Percentiles rank a stretch among this genome's conserved stretches.
Conservation (phyloP, 2,888 invertebrate species). For the Zygogramma bicolorata region DNA sequence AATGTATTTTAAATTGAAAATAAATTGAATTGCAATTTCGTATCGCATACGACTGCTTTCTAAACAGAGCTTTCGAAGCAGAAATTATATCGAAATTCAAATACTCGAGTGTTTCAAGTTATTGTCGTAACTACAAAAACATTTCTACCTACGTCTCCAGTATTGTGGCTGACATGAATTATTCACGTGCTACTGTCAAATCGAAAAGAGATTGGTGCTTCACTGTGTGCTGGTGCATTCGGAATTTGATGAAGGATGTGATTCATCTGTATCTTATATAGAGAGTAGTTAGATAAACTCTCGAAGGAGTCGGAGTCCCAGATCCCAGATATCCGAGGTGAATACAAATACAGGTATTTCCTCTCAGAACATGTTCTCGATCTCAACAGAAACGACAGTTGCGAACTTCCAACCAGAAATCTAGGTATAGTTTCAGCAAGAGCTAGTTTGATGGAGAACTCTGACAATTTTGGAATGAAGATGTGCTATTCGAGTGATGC, state of each 20-base stretch:
- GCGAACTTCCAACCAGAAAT: no score
- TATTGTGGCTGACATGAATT: constrained; percentile 38
- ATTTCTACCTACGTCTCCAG: constrained; percentile 24
- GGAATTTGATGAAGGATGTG: constrained; percentile 8
- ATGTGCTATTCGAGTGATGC: no score
- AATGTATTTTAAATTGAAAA: neutral
- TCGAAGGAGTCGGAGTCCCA: neutral
- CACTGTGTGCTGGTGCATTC: constrained; percentile 17
- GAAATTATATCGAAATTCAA: no score
- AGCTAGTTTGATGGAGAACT: no score
- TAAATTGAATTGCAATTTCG: neutral
- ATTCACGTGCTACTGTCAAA: constrained; percentile 27
- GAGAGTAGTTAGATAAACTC: neutral
- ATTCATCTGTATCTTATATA: neutral
- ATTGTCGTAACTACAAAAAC: constrained; percentile 24
- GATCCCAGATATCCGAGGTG: neutral
- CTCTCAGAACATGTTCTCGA: no score
- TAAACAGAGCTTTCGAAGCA: no score
- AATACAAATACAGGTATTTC: neutral
- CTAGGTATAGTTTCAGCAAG: no score
- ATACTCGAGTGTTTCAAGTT: constrained; percentile 31
- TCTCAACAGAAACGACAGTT: no score
- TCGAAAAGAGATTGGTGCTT: constrained; percentile 33
- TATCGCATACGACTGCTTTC: neutral
- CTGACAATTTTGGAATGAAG: no score